These are phyloP conservation scores for Parnassius mnemosyne DNA, from an alignment of 2,888 invertebrate species.

Conservation along the genomic window DNA sequence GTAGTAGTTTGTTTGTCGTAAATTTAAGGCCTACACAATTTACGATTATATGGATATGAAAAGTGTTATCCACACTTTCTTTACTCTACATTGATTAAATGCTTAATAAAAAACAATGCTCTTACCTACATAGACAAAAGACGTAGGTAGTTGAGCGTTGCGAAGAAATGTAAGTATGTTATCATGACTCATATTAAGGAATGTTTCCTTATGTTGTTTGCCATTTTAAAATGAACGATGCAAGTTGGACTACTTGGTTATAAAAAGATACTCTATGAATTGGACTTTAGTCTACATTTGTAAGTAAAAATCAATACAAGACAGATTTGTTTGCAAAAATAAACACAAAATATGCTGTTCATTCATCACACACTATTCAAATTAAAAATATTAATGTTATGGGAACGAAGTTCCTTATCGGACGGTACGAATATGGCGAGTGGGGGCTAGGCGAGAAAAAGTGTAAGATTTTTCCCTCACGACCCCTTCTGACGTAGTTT, in stretches of 20 bases:
- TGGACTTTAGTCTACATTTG: conserved; percentile 4
- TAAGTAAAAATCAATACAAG: background rate
- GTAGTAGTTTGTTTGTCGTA: too few species aligned
- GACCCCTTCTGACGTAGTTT: too few species aligned
- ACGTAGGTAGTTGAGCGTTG: conserved; percentile 15
- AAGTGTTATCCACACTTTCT: background rate
- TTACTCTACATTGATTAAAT: background rate
- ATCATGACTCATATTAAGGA: conserved; percentile 20
- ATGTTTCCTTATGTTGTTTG: conserved; percentile 22
- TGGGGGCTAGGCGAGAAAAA: too few species aligned
- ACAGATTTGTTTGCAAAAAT: background rate
- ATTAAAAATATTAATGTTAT: too few species aligned
- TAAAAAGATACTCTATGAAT: background rate
- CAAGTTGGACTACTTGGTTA: background rate
- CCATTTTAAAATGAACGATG: conserved; percentile 18
- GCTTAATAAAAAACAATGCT: background rate
- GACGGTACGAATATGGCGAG: too few species aligned
- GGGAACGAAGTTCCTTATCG: too few species aligned
- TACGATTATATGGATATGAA: too few species aligned
- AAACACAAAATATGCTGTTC: too few species aligned
- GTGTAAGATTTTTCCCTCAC: too few species aligned
- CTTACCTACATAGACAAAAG: conserved; percentile 23
- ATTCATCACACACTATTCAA: too few species aligned
- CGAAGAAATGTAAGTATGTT: conserved; percentile 21
- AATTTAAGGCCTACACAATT: too few species aligned